Evolutionary conservation across 1,140 invertebrate species (phyloP), one percentile per base, ranked within the genome.

Genomic region (Plectrocnemia conspersa): DNA sequence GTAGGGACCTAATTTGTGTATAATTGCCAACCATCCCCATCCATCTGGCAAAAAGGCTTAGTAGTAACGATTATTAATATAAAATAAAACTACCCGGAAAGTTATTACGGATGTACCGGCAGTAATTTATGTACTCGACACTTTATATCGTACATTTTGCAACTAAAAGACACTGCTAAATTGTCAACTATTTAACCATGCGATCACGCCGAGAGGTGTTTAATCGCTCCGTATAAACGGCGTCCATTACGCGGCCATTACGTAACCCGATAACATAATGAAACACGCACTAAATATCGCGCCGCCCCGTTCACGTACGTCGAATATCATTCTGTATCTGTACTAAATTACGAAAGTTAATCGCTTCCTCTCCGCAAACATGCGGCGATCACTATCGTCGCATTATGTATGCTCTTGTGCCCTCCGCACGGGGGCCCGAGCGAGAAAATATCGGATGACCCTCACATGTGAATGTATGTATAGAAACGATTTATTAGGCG

Each of bases 401-500:
- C 18, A 38, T 38, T 38, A 38, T 38, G 18, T 29, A n/a, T n/a
- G n/a, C n/a, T 29, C n/a, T 7, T 38, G 13, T 16, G 35, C 11
- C 18, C 10, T 7, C 27, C n/a, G 27, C 6, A 29, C n/a, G n/a
- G n/a, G 27, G 6, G 6, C 27, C 27, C 27, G n/a, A n/a, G 27
- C 27, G 35, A 9, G 35, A 9, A 38, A 38, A 38, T 38, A 38
- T 38, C 35, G 18, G 18, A 38, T 38, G 35, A 38, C 7, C 35
- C 5, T 16, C 27, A n/a, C 35, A 38, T 38, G 35, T 10, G 19
- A 16, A 49, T 32, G 23, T 18, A 11, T 32, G n/a, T n/a, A n/a
- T n/a, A n/a, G n/a, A 18, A 10, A 35, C 32, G 35, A 49, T 49
- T 49, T 49, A 49, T 19, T 25, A 32, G 11, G 11, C 27, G 22